phyloP scores from a whole-genome alignment of 2,797 vertebrate genomes.

The Macroramphosus scolopax region DNA sequence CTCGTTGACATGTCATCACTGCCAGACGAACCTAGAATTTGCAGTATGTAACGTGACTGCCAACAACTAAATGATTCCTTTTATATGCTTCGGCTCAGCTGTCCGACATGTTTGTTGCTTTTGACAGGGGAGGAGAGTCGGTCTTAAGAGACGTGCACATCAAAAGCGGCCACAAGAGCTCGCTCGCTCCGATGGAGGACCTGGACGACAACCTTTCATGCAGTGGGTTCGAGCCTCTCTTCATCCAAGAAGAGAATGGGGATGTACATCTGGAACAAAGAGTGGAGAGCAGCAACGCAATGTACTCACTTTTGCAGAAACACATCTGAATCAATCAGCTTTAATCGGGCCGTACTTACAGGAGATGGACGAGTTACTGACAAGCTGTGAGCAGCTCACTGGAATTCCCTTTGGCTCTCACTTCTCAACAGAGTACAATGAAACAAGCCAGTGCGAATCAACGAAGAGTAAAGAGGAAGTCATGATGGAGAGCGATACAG shows the following conservation, averaged over 20 bases:
- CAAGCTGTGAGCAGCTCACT: constrained; percentile 75
- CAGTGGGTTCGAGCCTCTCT: constrained; percentile 50
- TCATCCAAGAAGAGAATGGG: constrained; percentile 67
- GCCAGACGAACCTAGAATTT: constrained; percentile 8
- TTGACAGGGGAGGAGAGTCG: constrained; percentile 24
- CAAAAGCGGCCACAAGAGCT: background rate
- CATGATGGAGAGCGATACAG: constrained; percentile 16
- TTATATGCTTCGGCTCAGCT: background rate
- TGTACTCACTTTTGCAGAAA: constrained; percentile 14
- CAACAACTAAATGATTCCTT: constrained; percentile 5
- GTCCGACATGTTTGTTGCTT: constrained; percentile 30
- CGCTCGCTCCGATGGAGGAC: constrained; percentile 69
- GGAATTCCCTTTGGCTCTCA: constrained; percentile 42
- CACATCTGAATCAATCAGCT: constrained; percentile 24
- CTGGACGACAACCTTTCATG: constrained; percentile 36
- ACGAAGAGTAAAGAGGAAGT: constrained; percentile 19
- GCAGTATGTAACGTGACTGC: background rate
- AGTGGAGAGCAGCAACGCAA: constrained; percentile 23
- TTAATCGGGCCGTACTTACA: constrained; percentile 83
- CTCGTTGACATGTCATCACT: constrained; percentile 5
- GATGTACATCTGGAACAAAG: constrained; percentile 53
- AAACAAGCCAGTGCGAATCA: constrained; percentile 19
- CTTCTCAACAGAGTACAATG: constrained; percentile 28
- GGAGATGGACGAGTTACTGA: constrained; percentile 77
- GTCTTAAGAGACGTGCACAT: constrained; percentile 6